Base-by-base conservation (phyloP, 2,888 invertebrate genomes). In the Smittia aterrima region DNA sequence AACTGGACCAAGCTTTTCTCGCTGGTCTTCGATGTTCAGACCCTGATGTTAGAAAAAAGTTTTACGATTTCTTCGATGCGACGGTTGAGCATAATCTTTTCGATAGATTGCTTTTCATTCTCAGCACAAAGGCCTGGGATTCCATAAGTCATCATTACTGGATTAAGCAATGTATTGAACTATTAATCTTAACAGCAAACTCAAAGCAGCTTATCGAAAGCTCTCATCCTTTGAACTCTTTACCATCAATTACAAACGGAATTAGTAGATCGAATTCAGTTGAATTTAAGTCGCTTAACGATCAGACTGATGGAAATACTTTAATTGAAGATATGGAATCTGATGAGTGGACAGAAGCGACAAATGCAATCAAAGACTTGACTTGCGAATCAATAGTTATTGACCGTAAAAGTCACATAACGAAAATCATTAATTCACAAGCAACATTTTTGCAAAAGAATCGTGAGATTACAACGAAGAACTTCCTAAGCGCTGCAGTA, bases 101-200 rank as follows among this genome's bases (percentile, higher is more conserved):
- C 80, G 97, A 97, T 79, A 86, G 98, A 0, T 84, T 98, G 11
- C 83, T 96, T n/a, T 98, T 98, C 81, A 94, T 98, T 66, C 89
- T 94, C 7, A 95, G 95, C 82, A 95, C 95, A 7, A 98, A 98
- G 82, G 96, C 96, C 81, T 98, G 98, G 98, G 96, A 98, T 78
- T 90, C 93, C 1, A 97, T 98, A 82, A 95, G 95, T 0, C 90
- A 92, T 1, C 95, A 98, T 81, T 98, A 93, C 82, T 99, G 98
- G 98, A 95, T 98, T 78, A 97, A 97, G 80, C 98, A 98, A 81
- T 96, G 96, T 79, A 90, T 97, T 64, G 96, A 98, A 80, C 82
- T 98, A 38, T 82, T 97, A 6, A 86, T 96, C 11, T 90, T 93
- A 1, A 95, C 95, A 0, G 91, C 13, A 9, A 25, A 20, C 38